phyloP scores from a whole-genome alignment of 2,113 vertebrate species.

The Vanacampus margaritifer region DNA sequence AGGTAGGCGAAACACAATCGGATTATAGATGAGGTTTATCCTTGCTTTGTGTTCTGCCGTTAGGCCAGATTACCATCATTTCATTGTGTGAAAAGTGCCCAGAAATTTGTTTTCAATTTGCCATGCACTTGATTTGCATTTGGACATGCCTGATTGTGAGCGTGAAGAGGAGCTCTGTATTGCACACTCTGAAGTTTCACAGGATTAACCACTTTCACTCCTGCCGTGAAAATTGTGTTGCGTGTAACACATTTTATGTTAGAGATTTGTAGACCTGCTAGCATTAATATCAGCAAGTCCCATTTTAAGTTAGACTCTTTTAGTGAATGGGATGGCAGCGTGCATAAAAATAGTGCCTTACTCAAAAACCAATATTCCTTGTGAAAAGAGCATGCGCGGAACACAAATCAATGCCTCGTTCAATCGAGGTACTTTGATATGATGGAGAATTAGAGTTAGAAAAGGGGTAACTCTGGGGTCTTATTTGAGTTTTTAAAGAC shows the following conservation, averaged over 20 bases:
- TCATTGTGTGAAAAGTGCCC: constrained; percentile 62
- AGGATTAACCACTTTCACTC: constrained; percentile 43
- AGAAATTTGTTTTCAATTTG: constrained; percentile 65
- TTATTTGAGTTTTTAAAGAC: too few relatives aligned
- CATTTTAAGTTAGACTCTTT: too few relatives aligned
- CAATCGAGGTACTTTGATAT: too few relatives aligned
- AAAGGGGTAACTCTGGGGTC: too few relatives aligned
- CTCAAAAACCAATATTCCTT: too few relatives aligned
- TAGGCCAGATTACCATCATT: constrained; percentile 59
- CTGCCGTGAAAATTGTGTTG: constrained; percentile 16
- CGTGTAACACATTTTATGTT: constrained; percentile 26
- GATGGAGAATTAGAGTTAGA: too few relatives aligned
- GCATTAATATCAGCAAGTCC: not conserved
- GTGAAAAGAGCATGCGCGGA: too few relatives aligned
- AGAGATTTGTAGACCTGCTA: constrained; percentile 7
- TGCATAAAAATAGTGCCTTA: too few relatives aligned
- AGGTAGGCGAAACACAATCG: constrained; percentile 64
- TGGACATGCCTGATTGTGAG: constrained; percentile 26
- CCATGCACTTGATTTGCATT: constrained; percentile 44
- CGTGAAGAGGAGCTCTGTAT: constrained; percentile 5
- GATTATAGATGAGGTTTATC: constrained; percentile 59
- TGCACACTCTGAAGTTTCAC: constrained; percentile 31
- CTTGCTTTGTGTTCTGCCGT: constrained; percentile 58
- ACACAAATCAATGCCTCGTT: too few relatives aligned
- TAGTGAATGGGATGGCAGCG: too few relatives aligned